Base-by-base conservation (phyloP, 2,797 vertebrate genomes). In the Liasis olivaceus region DNA sequence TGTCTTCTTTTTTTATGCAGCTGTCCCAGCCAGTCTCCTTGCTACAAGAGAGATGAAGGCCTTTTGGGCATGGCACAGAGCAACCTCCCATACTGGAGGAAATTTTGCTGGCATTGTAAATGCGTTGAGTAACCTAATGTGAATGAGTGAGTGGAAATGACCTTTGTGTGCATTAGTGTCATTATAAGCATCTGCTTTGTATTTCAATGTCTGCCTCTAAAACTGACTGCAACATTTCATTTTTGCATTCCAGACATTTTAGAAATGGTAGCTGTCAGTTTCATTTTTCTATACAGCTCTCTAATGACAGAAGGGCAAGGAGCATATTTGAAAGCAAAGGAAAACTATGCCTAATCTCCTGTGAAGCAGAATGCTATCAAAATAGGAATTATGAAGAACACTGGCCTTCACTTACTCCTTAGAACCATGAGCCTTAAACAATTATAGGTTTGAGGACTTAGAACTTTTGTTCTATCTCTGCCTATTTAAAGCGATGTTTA, bases 171-270 rank as follows among this genome's bases (percentile, higher is more conserved):
- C 89, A 31, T 28, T 59, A 81, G 22, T 13, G 69, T 54, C 63
- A 28, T 87, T 20, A n/a, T 91, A 87, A 91, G 59, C 90, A 87
- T 47, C 85, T 91, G 64, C 24, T 72, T 87, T 87, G 31, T 4
- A 60, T 91, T 87, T 31, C 90, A 59, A 26, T 0, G 6, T 59
- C 36, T 20, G 15, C 69, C 15, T 66, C 24, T 42, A 26, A 69
- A 31, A 42, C 15, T 51, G 13, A 91, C 17, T 42, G 62, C 47
- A 87, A 91, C 72, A 0, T 12, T n/a, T 60, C 24, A 87, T 87
- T 91, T 91, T 28, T 47, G 56, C 47, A 5, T 90, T 31, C 47
- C 47, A 63, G 59, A 58, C 31, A 28, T 51, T 87, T 59, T 72
- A 59, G 85, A 17, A 15, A 26, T 59, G 24, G n/a, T 17, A 22